Conservation (phyloP, 1,140 invertebrate species). For the Drosophila lacertosa region DNA sequence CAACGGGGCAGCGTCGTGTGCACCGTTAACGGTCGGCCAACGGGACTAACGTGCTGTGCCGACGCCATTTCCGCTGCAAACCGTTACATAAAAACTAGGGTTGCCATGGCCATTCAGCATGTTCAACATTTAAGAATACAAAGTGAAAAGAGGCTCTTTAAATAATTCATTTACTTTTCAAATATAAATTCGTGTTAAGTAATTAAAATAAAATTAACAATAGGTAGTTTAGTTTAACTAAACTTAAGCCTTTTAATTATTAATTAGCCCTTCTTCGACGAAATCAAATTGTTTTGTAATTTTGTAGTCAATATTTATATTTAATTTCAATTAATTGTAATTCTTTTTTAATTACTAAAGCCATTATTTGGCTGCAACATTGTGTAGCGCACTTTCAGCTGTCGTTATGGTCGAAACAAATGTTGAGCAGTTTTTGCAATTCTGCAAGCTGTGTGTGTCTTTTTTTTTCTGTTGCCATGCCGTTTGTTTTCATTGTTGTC, state of each 20-base stretch:
- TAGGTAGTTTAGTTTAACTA: too few species aligned
- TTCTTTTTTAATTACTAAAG: not conserved
- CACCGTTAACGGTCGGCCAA: constrained; percentile 10
- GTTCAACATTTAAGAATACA: not conserved
- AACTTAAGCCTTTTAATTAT: too few species aligned
- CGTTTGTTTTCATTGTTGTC: constrained; percentile 78
- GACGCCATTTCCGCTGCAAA: constrained; percentile 34
- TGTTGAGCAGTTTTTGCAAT: constrained; percentile 44
- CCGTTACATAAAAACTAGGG: constrained; percentile 14
- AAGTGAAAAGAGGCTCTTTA: too few species aligned
- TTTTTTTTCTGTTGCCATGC: constrained; percentile 48
- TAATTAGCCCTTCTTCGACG: too few species aligned
- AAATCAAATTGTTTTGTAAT: too few species aligned
- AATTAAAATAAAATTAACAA: too few species aligned
- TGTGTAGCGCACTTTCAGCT: constrained; percentile 35
- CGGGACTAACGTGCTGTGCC: constrained; percentile 3
- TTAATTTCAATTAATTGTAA: too few species aligned
- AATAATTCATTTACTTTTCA: too few species aligned
- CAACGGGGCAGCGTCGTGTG: not conserved
- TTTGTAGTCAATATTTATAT: too few species aligned
- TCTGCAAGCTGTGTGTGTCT: constrained; percentile 47
- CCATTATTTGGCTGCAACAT: not conserved
- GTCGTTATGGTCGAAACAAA: constrained; percentile 20
- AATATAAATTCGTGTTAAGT: too few species aligned
- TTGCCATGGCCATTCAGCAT: constrained; percentile 1